Evolutionary conservation across 2,797 vertebrate species (phyloP), one percentile per base, ranked within the genome.

Genomic region (Amblyraja radiata): DNA sequence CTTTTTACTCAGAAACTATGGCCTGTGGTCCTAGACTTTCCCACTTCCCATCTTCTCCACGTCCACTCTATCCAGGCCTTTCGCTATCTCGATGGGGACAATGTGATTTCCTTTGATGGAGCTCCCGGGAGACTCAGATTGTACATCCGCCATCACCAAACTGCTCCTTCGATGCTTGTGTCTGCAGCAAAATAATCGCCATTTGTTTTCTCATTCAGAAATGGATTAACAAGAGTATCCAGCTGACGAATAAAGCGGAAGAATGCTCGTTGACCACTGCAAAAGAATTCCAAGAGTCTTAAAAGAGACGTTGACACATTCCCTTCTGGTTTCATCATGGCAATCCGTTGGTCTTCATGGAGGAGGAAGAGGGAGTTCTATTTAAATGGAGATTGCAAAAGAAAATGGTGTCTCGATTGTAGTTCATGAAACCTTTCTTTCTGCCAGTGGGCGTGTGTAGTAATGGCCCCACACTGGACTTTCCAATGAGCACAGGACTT

Each of bases 151-250:
- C 61, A 28, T 65, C 18, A 32, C 28, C 2, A 63, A 88, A 2
- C 2, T 13, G 8, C 6, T 18, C 73, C 9, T 77, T 77, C 0
- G 76, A 77, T n/a, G 32, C 32, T 28, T 32, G 28, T 86, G 83
- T 16, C 14, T 32, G 5, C 5, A 32, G 3, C 14, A 32, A 32
- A 36, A 18, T 88, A 88, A 88, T 6, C n/a, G 6, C 58, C 6
- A 6, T 90, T 71, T 73, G 9, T 54, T 91, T 91, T 91, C 90
- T 91, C 39, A 13, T 2, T 25, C 39, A 91, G 90, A 91, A 74
- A 13, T 91, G 90, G 90, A 54, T 91, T 74, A 28, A 65, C 21
- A 88, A 91, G 39, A 91, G 16, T 54, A 21, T 39, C 5, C 39
- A 21, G 39, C 21, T 91, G 68, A 54, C 21, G 32, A 32, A 32